Evolutionary conservation across 2,797 vertebrate genomes (phyloP).

Genomic region (Fundulus diaphanus): DNA sequence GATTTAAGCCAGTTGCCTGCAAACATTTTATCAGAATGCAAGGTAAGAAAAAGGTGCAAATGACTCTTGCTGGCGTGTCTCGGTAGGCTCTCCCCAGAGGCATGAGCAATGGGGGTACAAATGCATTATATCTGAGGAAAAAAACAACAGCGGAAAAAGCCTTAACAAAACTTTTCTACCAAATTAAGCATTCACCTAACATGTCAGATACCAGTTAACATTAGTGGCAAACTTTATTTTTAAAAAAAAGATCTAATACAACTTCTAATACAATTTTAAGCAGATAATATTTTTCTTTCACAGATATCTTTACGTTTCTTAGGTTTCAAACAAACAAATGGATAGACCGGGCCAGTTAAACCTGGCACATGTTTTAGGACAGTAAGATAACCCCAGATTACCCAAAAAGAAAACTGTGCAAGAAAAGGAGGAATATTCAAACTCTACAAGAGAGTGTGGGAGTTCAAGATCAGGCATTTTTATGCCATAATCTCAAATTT

Average conservation of each 20-base stretch:
- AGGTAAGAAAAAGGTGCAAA: conserved; percentile 65
- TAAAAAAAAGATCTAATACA: no score
- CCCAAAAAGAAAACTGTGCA: neutral
- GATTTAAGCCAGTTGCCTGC: conserved; percentile 72
- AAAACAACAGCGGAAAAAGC: neutral
- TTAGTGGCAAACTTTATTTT: neutral
- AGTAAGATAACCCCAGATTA: neutral
- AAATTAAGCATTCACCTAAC: neutral
- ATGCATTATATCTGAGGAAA: conserved; percentile 11
- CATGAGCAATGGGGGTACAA: conserved; percentile 13
- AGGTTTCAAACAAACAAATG: neutral
- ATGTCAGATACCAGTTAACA: neutral
- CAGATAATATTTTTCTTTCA: neutral
- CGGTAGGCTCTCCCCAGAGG: conserved; percentile 18
- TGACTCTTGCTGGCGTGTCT: conserved; percentile 74
- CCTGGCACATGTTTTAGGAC: neutral
- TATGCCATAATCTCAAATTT: neutral
- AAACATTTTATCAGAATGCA: conserved; percentile 79
- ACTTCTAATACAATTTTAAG: no score
- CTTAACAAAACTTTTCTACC: conserved; percentile 7
- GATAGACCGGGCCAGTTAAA: neutral
- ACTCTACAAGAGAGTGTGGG: neutral
- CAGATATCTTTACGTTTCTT: neutral
- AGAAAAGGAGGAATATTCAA: neutral
- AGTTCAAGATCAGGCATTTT: neutral